Base-by-base conservation (phyloP, 2,888 invertebrate species). In the Pandemis heparana region DNA sequence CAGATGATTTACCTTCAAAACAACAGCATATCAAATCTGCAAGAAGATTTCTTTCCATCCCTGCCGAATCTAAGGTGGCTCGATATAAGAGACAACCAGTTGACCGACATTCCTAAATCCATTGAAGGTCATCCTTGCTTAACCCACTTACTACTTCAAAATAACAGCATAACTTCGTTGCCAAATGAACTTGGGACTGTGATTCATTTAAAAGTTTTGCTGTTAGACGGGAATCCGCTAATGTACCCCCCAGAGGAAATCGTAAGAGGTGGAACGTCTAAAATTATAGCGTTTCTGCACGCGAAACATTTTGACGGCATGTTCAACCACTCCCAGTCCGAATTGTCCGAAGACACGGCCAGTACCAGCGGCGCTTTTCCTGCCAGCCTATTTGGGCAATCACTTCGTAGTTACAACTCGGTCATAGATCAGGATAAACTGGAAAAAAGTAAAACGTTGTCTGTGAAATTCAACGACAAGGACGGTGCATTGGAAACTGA, bases 181-280 rank as follows among this genome's bases (percentile, higher is more conserved):
- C 96, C 96, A 0, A 89, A 95, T 69, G 96, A 96, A 89, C 83
- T 97, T 14, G 96, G 96, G 84, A 94, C 95, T 6, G 88, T 96
- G 14, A 84, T 90, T 23, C 95, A 92, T 75, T 87, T 97, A 76
- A 96, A 95, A 90, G 95, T 95, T 10, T 86, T 97, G 4, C 96
- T 96, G 85, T 77, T 96, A 59, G 87, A 92, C 56, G 95, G 95
- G 59, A 97, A 97, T 85, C 96, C 96, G 0, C 79, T 97, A 10
- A 84, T 81, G 46, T 96, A 95, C 82, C 96, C 97, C 12, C 91
- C 95, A 23, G 85, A 83, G 75, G 92, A 95, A 62, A 83, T 96
- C 5, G 80, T 96, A 39, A 88, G 87, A 60, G 89, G 89, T 62
- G 96, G 96, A 43, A 90, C 93, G 23, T 80, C 86, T 46, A 85